These are phyloP conservation scores for Anoncus sp. DNA, from an alignment of 2,888 invertebrate species.

Conservation along the genomic window DNA sequence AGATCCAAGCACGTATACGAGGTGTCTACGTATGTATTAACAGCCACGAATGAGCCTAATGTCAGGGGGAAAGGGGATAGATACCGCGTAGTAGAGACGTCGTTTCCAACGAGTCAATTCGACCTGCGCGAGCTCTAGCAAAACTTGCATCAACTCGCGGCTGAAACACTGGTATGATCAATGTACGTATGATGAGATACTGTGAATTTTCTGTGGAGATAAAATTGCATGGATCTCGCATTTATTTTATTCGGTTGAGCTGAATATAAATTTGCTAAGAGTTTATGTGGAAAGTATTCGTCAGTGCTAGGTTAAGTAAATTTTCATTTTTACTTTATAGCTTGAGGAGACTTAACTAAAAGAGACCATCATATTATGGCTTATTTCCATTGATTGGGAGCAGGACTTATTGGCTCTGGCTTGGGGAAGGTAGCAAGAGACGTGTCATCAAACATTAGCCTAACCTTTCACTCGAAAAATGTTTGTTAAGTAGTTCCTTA, in stretches of 20 bases:
- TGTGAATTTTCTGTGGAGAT: slow-evolving; percentile 30
- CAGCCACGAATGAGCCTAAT: slow-evolving; percentile 32
- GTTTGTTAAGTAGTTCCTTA: too few species aligned
- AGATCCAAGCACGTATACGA: slow-evolving; percentile 32
- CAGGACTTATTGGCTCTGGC: too few species aligned
- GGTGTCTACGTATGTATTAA: slow-evolving; percentile 44
- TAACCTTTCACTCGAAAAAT: too few species aligned
- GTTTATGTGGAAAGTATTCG: too few species aligned
- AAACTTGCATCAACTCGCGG: slow-evolving; percentile 18
- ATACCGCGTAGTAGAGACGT: slow-evolving; percentile 35
- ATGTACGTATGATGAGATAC: slow-evolving; percentile 23
- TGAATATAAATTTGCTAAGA: too few species aligned
- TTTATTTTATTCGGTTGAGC: not conserved
- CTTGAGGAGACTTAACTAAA: too few species aligned
- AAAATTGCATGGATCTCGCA: not conserved
- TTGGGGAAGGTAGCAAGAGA: too few species aligned
- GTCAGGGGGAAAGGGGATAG: slow-evolving; percentile 10
- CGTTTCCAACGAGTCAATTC: slow-evolving; percentile 45
- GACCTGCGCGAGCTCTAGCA: slow-evolving; percentile 27
- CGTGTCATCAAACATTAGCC: too few species aligned
- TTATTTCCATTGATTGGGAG: too few species aligned
- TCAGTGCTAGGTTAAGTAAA: too few species aligned
- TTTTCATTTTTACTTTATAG: too few species aligned
- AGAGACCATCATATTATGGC: too few species aligned
- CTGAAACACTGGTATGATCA: not conserved